Base-by-base conservation (phyloP, 2,113 vertebrate genomes). In the Coregonus clupeaformis region DNA sequence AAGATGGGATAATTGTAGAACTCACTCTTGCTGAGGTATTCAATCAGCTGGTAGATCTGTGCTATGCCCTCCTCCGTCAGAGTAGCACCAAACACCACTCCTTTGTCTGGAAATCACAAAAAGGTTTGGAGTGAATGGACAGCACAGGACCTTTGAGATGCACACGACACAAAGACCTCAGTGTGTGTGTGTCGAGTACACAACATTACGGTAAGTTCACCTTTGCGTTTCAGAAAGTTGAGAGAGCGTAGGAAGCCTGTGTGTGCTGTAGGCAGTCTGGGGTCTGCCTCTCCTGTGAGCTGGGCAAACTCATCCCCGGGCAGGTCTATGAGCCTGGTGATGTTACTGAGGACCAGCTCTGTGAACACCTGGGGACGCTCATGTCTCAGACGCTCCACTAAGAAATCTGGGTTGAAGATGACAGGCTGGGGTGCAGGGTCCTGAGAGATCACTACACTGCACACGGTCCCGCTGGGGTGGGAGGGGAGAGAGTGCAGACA, bases 371-470 rank as follows among this genome's bases (percentile, higher is more conserved):
- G 95, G 0, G 96, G 96, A 69, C 91, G 94, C 86, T 98, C 97
- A 42, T 99, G 97, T 22, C 96, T 95, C 42, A 99, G 93, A 69
- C 98, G 98, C 86, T 99, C 97, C 88, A 99, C 98, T 82, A 97
- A 99, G 80, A 98, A 99, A 84, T 99, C 98, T 0, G 96, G 98
- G 87, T 98, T 98, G 92, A 98, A 98, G 90, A 99, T 96, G 88
- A 99, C 90, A 0, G 96, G 95, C 29, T 62, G 94, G 94, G 65
- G 62, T 65, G 3, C 57, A 3, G 0, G 2, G 29, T 97, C 94
- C 68, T 93, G 94, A 81, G 93, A 95, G 86, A 94, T 94, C 78
- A 96, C 93, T 87, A 97, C 95, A 72, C 73, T 96, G 90, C 94
- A 94, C 80, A 93, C 90, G 29, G 94, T 91, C 71, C 94, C 92